phyloP scores from a whole-genome alignment of 2,113 vertebrate genomes.

The Microcebus tavaratra region DNA sequence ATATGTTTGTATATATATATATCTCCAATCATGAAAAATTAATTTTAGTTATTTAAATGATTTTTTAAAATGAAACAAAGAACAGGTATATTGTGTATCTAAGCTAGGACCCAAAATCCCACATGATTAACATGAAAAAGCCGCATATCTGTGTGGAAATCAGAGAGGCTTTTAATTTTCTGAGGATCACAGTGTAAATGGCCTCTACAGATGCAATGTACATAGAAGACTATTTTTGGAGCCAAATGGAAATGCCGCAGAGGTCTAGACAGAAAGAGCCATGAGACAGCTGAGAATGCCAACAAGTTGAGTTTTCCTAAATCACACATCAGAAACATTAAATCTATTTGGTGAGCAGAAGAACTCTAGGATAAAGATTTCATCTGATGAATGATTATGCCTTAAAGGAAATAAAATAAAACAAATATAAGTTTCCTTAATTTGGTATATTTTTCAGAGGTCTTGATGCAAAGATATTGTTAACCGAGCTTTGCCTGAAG shows the following conservation, averaged over 20 bases:
- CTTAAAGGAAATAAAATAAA: slow-evolving; percentile 4
- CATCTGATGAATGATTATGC: background rate
- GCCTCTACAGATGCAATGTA: background rate
- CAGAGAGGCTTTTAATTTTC: slow-evolving; percentile 19
- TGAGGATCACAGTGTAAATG: slow-evolving; percentile 50
- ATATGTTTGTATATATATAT: background rate
- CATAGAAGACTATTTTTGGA: slow-evolving; percentile 63
- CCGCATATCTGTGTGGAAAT: slow-evolving; percentile 65
- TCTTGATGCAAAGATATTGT: background rate
- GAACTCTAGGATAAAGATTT: background rate
- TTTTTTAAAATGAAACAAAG: background rate
- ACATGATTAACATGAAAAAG: background rate
- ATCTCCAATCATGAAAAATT: background rate
- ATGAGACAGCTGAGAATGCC: slow-evolving; percentile 58
- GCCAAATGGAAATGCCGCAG: slow-evolving; percentile 41
- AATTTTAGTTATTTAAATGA: background rate
- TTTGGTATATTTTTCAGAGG: background rate
- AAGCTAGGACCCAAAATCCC: background rate
- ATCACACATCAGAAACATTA: background rate
- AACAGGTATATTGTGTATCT: fast-evolving
- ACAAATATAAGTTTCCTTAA: background rate
- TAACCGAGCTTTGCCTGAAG: background rate
- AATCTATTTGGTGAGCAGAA: background rate
- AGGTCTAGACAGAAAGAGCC: slow-evolving; percentile 3
- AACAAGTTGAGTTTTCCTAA: background rate